Base-by-base conservation (phyloP, 2,888 invertebrate genomes). In the Macaria liturata region DNA sequence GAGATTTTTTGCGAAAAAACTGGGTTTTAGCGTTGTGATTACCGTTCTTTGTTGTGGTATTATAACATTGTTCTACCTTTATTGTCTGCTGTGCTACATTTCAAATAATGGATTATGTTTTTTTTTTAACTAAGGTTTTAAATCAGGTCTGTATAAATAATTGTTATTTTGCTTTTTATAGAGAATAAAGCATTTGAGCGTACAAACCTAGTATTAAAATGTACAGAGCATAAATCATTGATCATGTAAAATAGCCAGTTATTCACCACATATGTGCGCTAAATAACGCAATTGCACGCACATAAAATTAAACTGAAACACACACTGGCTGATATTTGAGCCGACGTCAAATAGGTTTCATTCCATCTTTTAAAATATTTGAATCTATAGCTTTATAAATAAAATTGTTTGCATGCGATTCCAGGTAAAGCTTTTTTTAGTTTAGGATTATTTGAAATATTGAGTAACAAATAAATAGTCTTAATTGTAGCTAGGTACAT, bases 251-350 rank as follows among this genome's bases (percentile, higher is more conserved):
- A 54, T 44, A 34, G 45, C 9, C 50, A 45, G 43, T 42, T 45
- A 45, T 45, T 51, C 54, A 54, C 40, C 39, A 59, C 32, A 47
- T 45, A 51, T 40, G 37, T 20, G 20, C 44, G 46, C 46, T 54
- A 54, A 54, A 59, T 59, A 54, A 50, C 54, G 54, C 32, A 30
- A 51, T 51, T 50, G 50, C 31, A 51, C 39, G 44, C 50, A 8
- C 49, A 48, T 49, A 46, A 40, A 54, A 59, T 59, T 50, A 47
- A 59, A 59, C 47, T 45, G 46, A 49, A 43, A 20, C 46, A 9
- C 48, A 9, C 0, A 42, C 32, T 49, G 57, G 54, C 9, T 37
- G 54, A 4, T 49, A 54, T 30, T 9, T 42, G 20, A 44, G 32
- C 54, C 30, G 42, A 54, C 59, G 34, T 42, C 34, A 37, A 3